phyloP scores from a whole-genome alignment of 2,113 vertebrate species.

The Theristicus caerulescens region DNA sequence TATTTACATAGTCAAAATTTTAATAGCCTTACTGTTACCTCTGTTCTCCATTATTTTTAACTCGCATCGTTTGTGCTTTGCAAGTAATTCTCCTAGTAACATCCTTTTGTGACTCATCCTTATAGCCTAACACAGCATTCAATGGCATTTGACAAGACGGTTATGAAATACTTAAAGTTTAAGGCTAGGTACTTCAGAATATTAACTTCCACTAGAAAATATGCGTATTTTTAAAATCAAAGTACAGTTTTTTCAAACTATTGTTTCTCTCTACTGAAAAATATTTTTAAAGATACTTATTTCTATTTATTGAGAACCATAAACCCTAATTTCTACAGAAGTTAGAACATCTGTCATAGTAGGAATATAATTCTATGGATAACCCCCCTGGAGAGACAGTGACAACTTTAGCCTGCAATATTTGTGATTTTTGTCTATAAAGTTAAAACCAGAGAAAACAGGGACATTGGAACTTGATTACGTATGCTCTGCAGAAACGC shows the following conservation, averaged over 20 bases:
- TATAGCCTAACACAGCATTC: background rate
- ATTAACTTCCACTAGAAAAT: background rate
- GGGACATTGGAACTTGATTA: background rate
- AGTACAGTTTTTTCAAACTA: background rate
- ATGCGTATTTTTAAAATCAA: background rate
- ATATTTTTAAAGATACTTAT: background rate
- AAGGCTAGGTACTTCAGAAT: background rate
- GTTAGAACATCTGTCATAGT: background rate
- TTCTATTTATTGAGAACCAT: background rate
- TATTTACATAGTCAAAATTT: background rate
- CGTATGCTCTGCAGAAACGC: background rate
- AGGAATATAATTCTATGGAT: background rate
- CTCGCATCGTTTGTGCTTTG: background rate
- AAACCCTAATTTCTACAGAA: background rate
- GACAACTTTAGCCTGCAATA: background rate
- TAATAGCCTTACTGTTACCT: background rate
- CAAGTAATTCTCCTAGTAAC: background rate
- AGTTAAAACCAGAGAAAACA: background rate
- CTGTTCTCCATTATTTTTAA: background rate
- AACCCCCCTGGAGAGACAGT: background rate
- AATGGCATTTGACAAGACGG: background rate
- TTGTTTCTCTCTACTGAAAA: background rate
- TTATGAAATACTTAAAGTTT: background rate
- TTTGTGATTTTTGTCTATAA: background rate
- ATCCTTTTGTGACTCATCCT: background rate